These are phyloP conservation scores for Phaonia tiefii DNA, from an alignment of 2,888 invertebrate species.

Conservation along the genomic window DNA sequence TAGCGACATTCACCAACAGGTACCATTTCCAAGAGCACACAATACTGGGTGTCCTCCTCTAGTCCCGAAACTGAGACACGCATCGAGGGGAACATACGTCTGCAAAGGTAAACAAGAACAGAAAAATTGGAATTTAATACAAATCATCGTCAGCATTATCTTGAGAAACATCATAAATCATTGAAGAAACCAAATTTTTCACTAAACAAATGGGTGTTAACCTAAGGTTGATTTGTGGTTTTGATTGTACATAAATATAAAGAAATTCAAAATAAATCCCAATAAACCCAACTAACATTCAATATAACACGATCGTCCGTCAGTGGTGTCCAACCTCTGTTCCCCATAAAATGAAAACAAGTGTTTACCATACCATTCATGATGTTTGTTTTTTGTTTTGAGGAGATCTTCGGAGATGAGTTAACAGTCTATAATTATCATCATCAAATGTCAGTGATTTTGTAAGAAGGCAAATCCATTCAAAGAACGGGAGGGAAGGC, in stretches of 20 bases:
- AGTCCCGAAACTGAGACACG: slow-evolving; percentile 88
- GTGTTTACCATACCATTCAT: slow-evolving; percentile 10
- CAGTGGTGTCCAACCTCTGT: background rate
- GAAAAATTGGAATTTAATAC: slow-evolving; percentile 40
- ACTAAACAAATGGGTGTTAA: slow-evolving; percentile 71
- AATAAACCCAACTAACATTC: slow-evolving; percentile 30
- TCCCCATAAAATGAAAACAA: slow-evolving; percentile 42
- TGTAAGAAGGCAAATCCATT: background rate
- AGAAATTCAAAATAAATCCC: background rate
- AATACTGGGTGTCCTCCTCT: slow-evolving; percentile 90
- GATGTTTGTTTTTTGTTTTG: too few relatives aligned
- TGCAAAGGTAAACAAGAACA: slow-evolving; percentile 76
- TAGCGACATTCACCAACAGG: slow-evolving; percentile 89
- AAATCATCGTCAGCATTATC: slow-evolving; percentile 29
- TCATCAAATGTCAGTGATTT: slow-evolving; percentile 57
- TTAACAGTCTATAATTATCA: slow-evolving; percentile 43
- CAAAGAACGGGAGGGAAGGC: slow-evolving; percentile 22
- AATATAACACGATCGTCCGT: too few relatives aligned
- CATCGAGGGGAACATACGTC: slow-evolving; percentile 96
- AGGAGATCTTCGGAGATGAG: slow-evolving; percentile 8
- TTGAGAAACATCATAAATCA: slow-evolving; percentile 71
- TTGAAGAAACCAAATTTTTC: slow-evolving; percentile 51
- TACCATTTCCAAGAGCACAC: slow-evolving; percentile 89
- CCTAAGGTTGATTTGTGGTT: slow-evolving; percentile 75
- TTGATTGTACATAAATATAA: slow-evolving; percentile 49